Evolutionary conservation across 2,797 vertebrate species (phyloP), one percentile per base, ranked within the genome.

Genomic region (Ceryle rudis): DNA sequence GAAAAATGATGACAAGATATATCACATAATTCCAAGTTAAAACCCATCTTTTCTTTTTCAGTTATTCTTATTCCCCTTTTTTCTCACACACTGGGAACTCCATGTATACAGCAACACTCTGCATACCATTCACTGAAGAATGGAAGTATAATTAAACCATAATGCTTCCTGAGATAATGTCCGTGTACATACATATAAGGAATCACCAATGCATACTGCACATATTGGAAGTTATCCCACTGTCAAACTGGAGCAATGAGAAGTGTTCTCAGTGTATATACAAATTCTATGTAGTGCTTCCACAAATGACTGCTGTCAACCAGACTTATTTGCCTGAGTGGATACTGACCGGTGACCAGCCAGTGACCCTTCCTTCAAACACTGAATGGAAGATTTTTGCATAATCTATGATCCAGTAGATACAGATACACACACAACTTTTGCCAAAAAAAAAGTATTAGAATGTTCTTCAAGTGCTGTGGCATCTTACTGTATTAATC

Each of bases 1-100:
- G 90, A 79, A 96, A 84, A 77, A 94, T 46, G 41, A 93, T 86
- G 58, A 88, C 80, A 84, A 90, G 54, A 86, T 89, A 83, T 52
- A 85, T 95, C 61, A 91, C 21, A 82, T 51, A 86, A 95, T 25
- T 94, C 85, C 60, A 74, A 73, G 85, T 73, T 37, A 86, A 72
- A 96, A 90, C 5, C 3, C 74, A 37, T 81, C 15, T 37, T 91
- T 88, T 9, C 22, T 73, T 41, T 92, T 90, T 64, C n/a, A 86
- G 23, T 78, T 80, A 65, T 29, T 69, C 22, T 78, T 80, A 65
- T 29, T 70, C 20, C 4, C 10, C 7, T 20, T 75, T 9, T 97
- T 89, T 95, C 35, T 93, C 65, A 65, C 47, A 73, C 10, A 65
- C 8, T 16, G 35, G 52, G 39, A 66, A 58, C 33, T 93, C 90